Evolutionary conservation across 2,113 vertebrate species (phyloP), one percentile per base, ranked within the genome.

Genomic region (Orthonyx spaldingii): DNA sequence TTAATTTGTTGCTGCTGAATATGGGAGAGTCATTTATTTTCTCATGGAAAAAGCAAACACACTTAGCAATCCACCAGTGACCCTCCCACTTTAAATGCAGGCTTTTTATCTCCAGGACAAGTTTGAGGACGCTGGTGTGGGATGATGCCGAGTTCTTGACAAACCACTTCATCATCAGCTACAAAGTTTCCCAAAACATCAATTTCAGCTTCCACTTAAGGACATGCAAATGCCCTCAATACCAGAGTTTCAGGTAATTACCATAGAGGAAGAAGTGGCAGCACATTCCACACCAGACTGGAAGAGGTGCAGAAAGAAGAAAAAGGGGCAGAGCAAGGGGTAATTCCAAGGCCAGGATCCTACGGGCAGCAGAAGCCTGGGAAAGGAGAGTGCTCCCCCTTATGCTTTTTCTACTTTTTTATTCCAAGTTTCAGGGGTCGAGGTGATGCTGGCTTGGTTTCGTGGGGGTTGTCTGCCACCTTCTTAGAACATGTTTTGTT

Each of bases 41-140:
- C 75, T 60, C 65, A 42, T 0, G 13, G 87, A 87, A 89, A 76
- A 90, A 80, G 72, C 71, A 92, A 93, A 75, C 85, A 65, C 0
- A 0, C 90, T 88, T 24, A 81, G 61, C 90, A 93, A 92, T 63
- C 41, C 35, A 7, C 33, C 4, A 28, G 27, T 56, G 68, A 82
- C 53, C 83, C 93, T 96, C 93, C 94, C 85, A 57, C 37, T 94
- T 95, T 61, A 84, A 95, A 50, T 14, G 35, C 79, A 93, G 59
- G 84, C 32, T 64, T 94, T 90, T 87, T 72, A 72, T 90, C 95
- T 82, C 56, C 63, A 17, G 79, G 64, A 86, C 65, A 87, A 68
- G 84, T 88, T 57, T 92, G 87, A 94, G 78, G 87, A 68, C 9
- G n/a, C 68, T 59, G 53, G 9, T 76, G 76, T 59, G 84, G 79